These are phyloP conservation scores for Drosophila eugracilis DNA, from an alignment of 1,140 invertebrate genomes.

Conservation along the genomic window DNA sequence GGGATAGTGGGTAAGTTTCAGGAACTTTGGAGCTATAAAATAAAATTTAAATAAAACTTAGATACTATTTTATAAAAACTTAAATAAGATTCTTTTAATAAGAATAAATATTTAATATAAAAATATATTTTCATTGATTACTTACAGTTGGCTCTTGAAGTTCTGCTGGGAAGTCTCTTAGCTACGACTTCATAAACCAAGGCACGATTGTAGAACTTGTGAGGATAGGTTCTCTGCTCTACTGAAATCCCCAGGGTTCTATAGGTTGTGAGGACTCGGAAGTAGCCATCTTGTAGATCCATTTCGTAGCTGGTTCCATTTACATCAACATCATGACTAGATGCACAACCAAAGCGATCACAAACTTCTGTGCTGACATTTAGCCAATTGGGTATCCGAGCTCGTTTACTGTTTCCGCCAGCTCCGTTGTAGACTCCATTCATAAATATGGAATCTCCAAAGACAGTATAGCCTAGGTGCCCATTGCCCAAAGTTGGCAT, in stretches of 20 bases:
- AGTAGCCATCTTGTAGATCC: conserved; percentile 65
- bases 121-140: not conserved
- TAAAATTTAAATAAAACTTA: not conserved
- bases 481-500: conserved; percentile 87
- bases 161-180: conserved; percentile 2
- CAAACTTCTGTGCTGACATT: conserved; percentile 83
- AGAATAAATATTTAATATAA: not conserved
- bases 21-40: conserved; percentile 39
- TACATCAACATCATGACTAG: conserved; percentile 44
- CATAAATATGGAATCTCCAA: conserved; percentile 87
- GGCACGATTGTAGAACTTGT: conserved; percentile 86
- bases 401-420: conserved; percentile 86
- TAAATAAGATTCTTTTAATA: no score
- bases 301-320: conserved; percentile 83
- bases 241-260: conserved; percentile 41
- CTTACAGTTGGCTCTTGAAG: conserved; percentile 29
- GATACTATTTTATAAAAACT: no score
- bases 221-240: conserved; percentile 86
- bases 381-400: conserved; percentile 86
- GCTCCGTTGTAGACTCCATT: conserved; percentile 87
- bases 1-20: conserved; percentile 40
- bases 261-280: conserved; percentile 39
- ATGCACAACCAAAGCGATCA: conserved; percentile 38
- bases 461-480: conserved; percentile 86
- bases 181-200: conserved; percentile 86